A percentile compares a stretch with the other conserved stretches of the same genome.
Conservation (phyloP, 1,140 invertebrate genomes). For the Drosophila eugracilis region DNA sequence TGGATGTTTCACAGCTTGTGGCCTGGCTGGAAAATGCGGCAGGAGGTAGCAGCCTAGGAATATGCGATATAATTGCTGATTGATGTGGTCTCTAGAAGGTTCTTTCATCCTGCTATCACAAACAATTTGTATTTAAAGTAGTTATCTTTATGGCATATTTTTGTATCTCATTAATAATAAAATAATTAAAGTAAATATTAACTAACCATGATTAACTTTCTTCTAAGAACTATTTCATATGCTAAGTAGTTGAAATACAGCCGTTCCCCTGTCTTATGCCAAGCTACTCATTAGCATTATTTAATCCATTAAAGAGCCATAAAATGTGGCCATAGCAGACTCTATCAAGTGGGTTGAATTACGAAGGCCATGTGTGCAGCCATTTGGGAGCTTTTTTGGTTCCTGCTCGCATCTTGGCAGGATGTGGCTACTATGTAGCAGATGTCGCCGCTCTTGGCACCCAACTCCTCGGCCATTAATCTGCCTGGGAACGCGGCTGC, state of each 20-base stretch:
- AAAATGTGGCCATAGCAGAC: constrained; percentile 7
- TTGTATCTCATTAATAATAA: no score
- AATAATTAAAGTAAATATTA: no score
- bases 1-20: constrained; percentile 9
- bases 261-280: background rate
- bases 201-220: no score
- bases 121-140: no score
- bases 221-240: no score
- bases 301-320: constrained; percentile 3
- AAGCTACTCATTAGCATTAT: constrained; percentile 2
- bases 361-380: constrained; percentile 16
- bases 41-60: background rate
- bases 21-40: background rate
- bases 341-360: constrained; percentile 13
- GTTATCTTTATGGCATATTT: no score
- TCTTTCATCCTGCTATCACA: background rate
- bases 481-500: constrained; percentile 28
- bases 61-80: constrained; percentile 26
- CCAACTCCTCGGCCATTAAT: constrained; percentile 40
- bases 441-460: constrained; percentile 39
- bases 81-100: background rate
- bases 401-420: background rate
- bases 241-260: background rate
- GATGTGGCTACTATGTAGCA: constrained; percentile 14
- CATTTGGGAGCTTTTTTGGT: background rate